Base-by-base conservation (phyloP, 1,140 invertebrate species). In the Brachionus rotundiformis region DNA sequence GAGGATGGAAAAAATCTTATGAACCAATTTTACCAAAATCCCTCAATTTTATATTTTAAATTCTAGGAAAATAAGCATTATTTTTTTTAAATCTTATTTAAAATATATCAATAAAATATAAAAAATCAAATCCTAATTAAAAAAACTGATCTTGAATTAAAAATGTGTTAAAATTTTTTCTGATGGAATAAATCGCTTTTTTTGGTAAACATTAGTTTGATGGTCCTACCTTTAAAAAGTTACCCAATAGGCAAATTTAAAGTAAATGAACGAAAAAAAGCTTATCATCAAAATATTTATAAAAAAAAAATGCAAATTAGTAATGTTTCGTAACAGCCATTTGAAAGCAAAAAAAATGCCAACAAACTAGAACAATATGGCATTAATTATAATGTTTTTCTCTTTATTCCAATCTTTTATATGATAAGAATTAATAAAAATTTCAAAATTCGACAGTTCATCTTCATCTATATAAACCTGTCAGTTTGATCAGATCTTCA, bases 241-340 rank as follows among this genome's bases (percentile, higher is more conserved):
- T 29, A 16, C 61, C 29, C 27, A 65, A 11, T 65, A 13, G 3
- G 31, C 25, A 65, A 11, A 39, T 71, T 23, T 16, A 39, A 16
- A 71, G 65, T 65, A 31, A 65, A n/a, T 65, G 47, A 54, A 19
- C 47, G 47, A 63, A 63, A 63, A 63, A 33, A 63, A 63, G 61
- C 61, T 63, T 29, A 33, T 63, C 61, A 54, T 54, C 47, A 54
- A 54, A 54, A 54, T 54, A 7, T 54, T 8, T 54, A 19, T 19
- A 29, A 63, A 11, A 63, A 27, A 29, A 63, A 63, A 29, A 63
- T 63, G 61, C 61, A 63, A 63, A 63, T 33, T 31, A 13, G 10
- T 29, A 11, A 63, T 63, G 61, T 63, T 31, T 29, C 13, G 11
- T 8, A 54, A 54, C n/a, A 54, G 47, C 4, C 19, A 7, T 54